A percentile compares a stretch with the other conserved stretches of the same genome.
Conservation (phyloP, 1,140 invertebrate species). For the Nymphalis io region DNA sequence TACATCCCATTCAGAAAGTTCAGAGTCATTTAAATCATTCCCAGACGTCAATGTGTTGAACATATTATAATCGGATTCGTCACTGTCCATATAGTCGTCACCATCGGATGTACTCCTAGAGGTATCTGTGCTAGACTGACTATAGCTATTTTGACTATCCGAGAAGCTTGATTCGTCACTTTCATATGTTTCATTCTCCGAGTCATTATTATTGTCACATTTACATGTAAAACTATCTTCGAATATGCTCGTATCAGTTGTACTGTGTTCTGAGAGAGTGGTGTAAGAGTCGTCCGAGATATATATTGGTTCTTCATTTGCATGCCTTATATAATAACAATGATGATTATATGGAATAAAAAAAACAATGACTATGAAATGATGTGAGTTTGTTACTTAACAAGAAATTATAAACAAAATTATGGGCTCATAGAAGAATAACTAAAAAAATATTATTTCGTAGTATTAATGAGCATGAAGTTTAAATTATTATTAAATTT, state of each 20-base stretch:
- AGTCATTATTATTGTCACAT: background rate
- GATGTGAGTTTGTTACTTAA: background rate
- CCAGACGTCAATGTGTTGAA: background rate
- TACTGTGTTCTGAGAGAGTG: slow-evolving; percentile 56
- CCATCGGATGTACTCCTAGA: background rate
- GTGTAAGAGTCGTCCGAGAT: slow-evolving; percentile 44
- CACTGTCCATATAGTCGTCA: background rate
- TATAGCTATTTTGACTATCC: background rate
- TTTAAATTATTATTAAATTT: too few species aligned
- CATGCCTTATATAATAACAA: slow-evolving; percentile 10
- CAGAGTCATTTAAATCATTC: slow-evolving; percentile 20
- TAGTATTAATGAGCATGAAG: background rate
- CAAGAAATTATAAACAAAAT: slow-evolving; percentile 1
- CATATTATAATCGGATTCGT: background rate
- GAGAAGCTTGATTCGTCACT: background rate
- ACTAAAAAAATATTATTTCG: background rate
- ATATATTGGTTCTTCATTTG: background rate
- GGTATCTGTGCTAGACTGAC: background rate
- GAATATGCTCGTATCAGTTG: slow-evolving; percentile 54
- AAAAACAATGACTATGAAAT: slow-evolving; percentile 15
- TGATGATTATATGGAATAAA: slow-evolving; percentile 13
- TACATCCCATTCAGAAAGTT: slow-evolving; percentile 49
- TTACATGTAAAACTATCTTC: background rate
- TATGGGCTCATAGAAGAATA: background rate
- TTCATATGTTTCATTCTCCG: background rate